Evolutionary conservation across 2,113 vertebrate species (phyloP).

Genomic region (Lampris incognitus): DNA sequence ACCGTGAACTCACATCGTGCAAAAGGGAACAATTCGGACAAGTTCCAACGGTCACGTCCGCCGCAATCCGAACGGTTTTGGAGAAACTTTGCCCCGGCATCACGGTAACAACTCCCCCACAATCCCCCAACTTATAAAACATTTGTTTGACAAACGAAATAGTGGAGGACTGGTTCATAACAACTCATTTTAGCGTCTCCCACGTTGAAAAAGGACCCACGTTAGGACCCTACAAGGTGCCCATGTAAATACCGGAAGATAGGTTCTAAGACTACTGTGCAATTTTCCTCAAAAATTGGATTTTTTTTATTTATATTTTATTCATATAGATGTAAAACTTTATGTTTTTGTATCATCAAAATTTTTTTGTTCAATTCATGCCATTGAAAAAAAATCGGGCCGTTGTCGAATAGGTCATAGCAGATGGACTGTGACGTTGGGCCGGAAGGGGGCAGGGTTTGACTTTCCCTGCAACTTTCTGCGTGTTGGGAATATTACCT

Average conservation of each 20-base stretch:
- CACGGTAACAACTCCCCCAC: conserved; percentile 78
- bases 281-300: no score
- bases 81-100: conserved; percentile 92
- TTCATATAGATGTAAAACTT: no score
- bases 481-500: no score
- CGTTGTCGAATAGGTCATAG: no score
- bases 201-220: conserved; percentile 75
- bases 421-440: no score
- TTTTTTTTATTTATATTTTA: no score
- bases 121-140: not conserved
- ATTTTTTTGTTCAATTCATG: no score
- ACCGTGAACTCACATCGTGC: conserved; percentile 80
- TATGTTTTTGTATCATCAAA: no score
- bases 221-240: conserved; percentile 45
- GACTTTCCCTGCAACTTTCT: no score
- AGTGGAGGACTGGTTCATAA: conserved; percentile 51
- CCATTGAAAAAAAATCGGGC: no score
- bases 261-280: not conserved
- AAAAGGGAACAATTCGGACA: conserved; percentile 91
- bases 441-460: no score
- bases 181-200: conserved; percentile 73
- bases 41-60: conserved; percentile 76
- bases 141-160: not conserved
- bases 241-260: conserved; percentile 43
- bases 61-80: conserved; percentile 80